These are phyloP conservation scores for Balanococcus diminutus DNA, from an alignment of 2,888 invertebrate species.

Conservation along the genomic window DNA sequence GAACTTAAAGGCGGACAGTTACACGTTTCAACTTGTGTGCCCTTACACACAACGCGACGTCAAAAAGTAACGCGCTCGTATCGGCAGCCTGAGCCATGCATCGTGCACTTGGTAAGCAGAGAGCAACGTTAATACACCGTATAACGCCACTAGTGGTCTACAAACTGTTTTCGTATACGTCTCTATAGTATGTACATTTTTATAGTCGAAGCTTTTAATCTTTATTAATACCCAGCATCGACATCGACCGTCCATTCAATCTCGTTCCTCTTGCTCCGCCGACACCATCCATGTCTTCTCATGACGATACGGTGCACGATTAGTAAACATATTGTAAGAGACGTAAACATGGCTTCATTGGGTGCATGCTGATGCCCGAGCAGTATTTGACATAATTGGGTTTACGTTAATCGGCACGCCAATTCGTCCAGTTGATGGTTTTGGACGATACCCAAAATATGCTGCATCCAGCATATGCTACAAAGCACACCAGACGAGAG, in stretches of 20 bases:
- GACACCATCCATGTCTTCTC: background rate
- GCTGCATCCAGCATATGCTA: background rate
- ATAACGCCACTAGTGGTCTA: slow-evolving; percentile 29
- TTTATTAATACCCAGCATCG: slow-evolving; percentile 5
- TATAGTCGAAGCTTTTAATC: slow-evolving; percentile 17
- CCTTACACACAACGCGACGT: background rate
- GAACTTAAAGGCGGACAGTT: slow-evolving; percentile 52
- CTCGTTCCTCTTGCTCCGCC: background rate
- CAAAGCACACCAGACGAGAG: background rate
- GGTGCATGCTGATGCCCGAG: background rate
- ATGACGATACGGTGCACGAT: background rate
- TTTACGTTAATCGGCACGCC: slow-evolving; percentile 3
- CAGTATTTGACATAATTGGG: background rate
- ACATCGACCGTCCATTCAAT: background rate
- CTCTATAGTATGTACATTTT: background rate
- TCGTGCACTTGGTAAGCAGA: background rate
- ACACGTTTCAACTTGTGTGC: slow-evolving; percentile 30
- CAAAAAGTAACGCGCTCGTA: background rate
- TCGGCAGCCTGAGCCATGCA: no score
- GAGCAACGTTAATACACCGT: background rate
- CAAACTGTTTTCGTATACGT: background rate
- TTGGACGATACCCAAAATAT: background rate
- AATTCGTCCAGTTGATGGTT: slow-evolving; percentile 13
- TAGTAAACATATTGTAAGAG: slow-evolving; percentile 3
- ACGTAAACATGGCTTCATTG: background rate